Percentiles rank a stretch among this genome's conserved stretches.
Evolutionary conservation across 2,797 vertebrate species (phyloP).

Genomic region (Microcaecilia unicolor): DNA sequence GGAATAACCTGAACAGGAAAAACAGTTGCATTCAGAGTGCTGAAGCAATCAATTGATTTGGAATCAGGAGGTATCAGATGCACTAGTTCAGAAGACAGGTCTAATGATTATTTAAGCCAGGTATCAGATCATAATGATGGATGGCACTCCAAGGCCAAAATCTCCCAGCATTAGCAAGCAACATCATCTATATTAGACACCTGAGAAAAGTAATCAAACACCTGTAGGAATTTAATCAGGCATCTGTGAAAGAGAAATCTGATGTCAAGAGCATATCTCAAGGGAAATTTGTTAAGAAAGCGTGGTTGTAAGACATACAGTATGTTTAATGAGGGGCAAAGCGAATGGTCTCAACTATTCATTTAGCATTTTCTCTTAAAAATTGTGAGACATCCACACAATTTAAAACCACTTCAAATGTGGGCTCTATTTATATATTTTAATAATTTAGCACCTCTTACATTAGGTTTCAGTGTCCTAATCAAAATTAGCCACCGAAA

Average conservation of each 20-base stretch:
- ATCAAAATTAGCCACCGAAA: no score
- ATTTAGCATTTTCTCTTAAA: no score
- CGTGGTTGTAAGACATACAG: conserved; percentile 8
- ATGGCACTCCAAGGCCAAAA: conserved; percentile 17
- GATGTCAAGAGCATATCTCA: conserved; percentile 28
- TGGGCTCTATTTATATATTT: no score
- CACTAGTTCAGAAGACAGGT: conserved; percentile 12
- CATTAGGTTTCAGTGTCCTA: no score
- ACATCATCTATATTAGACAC: conserved; percentile 15
- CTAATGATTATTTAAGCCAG: conserved; percentile 36
- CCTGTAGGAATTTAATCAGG: conserved; percentile 33
- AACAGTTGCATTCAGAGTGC: not conserved
- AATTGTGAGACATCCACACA: no score
- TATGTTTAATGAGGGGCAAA: conserved; percentile 17
- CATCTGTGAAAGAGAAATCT: conserved; percentile 34
- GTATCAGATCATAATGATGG: no score
- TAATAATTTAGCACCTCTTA: no score
- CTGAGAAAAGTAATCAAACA: conserved; percentile 37
- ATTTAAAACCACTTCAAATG: no score
- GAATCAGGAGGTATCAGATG: conserved; percentile 23
- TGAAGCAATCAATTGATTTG: conserved; percentile 22
- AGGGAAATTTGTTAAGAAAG: conserved; percentile 21
- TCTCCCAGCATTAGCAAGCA: conserved; percentile 23
- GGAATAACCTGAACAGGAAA: not conserved
- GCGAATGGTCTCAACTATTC: no score